Evolutionary conservation across 2,797 vertebrate species (phyloP), one percentile per base, ranked within the genome.

Genomic region (Poecilia wingei): DNA sequence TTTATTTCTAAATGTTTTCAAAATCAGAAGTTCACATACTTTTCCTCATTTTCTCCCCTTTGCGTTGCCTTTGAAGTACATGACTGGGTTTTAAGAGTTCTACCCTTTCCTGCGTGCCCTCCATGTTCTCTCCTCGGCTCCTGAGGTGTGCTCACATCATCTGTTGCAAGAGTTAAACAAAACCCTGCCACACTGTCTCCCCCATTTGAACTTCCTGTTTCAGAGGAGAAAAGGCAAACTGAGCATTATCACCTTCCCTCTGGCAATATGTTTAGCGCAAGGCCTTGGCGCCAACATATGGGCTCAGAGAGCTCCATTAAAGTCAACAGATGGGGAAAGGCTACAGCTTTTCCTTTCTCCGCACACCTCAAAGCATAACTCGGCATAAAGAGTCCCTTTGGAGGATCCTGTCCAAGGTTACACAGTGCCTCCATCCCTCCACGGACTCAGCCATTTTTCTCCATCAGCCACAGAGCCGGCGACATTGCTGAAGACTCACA

Each of bases 261-360:
- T 74, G 46, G 77, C 72, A 84, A 74, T 88, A 76, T 86, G 78
- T 83, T 86, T 78, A 80, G 64, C 74, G 82, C 81, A 80, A 85
- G 76, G 86, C 88, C 85, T 88, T 79, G 61, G 72, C 1, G 72
- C n/a, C 4, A n/a, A 85, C 79, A 87, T 84, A 88, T 82, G 81
- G 84, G 69, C 79, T 85, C 55, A 70, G 83, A 86, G 84, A 87
- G 87, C 84, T 88, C 85, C 79, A 91, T 92, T 91, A 88, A 86
- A 85, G 89, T 85, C 89, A 88, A 84, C 89, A 92, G 81, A 89
- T 89, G 89, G 83, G 75, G 47, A 81, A 49, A 77, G 84, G 76
- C 86, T 68, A 64, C 75, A 79, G 82, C 70, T 75, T 83, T 83
- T 78, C 85, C 76, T 84, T 61, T 80, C 25, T 68, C 78, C 46